phyloP scores from a whole-genome alignment of 2,888 invertebrate genomes.

The Lycocerus yunnanus region DNA sequence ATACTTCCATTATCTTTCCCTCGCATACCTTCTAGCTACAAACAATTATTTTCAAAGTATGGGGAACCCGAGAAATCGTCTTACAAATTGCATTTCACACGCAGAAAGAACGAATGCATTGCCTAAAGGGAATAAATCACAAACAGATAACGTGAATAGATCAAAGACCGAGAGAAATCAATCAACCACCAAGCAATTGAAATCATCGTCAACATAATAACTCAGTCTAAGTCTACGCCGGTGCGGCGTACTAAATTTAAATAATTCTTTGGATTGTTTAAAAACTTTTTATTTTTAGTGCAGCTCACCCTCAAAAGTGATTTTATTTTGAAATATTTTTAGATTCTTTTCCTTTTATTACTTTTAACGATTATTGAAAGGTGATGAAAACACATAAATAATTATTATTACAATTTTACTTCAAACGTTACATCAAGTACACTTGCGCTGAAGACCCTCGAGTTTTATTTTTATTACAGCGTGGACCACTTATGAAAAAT shows the following conservation, averaged over 20 bases:
- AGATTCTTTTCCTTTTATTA: background rate
- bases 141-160: conserved; percentile 13
- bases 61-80: conserved; percentile 23
- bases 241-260: background rate
- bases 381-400: background rate
- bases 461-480: background rate
- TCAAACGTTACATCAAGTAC: background rate
- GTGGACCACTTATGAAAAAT: background rate
- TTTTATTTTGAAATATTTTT: background rate
- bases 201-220: background rate
- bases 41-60: conserved; percentile 24
- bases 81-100: conserved; percentile 30
- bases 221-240: background rate
- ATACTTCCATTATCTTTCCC: conserved; percentile 16
- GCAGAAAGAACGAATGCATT: conserved; percentile 24
- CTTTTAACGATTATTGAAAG: background rate
- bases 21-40: conserved; percentile 13
- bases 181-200: conserved; percentile 6
- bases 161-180: conserved; percentile 25
- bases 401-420: background rate
- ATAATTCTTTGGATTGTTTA: background rate
- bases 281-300: background rate
- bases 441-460: background rate
- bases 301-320: background rate
- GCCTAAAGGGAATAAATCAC: conserved; percentile 27